These are phyloP conservation scores for Thumatha senex DNA, from an alignment of 2,888 invertebrate species.

Conservation along the genomic window DNA sequence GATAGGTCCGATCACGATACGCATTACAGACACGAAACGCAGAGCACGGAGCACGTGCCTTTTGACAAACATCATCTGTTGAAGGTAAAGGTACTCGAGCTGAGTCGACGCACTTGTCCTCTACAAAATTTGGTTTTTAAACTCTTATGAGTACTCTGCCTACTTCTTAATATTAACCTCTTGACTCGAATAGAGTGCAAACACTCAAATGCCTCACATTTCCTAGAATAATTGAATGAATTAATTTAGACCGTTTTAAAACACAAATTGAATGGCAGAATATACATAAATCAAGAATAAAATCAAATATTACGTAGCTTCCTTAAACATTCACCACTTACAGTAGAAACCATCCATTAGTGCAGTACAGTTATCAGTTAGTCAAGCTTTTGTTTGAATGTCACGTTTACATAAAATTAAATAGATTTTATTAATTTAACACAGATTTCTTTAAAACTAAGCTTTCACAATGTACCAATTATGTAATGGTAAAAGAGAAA, in stretches of 20 bases:
- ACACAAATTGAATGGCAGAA: constrained; percentile 23
- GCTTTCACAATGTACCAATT: not conserved
- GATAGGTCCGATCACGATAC: constrained; percentile 68
- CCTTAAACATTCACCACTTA: constrained; percentile 16
- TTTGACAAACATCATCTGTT: constrained; percentile 26
- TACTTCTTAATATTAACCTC: constrained; percentile 28
- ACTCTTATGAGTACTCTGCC: constrained; percentile 19
- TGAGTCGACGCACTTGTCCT: constrained; percentile 23
- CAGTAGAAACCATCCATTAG: constrained; percentile 21
- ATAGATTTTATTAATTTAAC: not conserved
- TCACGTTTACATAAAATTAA: not conserved
- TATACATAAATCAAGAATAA: constrained; percentile 32
- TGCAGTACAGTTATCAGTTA: constrained; percentile 19
- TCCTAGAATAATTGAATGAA: constrained; percentile 35
- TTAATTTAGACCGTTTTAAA: constrained; percentile 34
- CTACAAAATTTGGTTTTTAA: constrained; percentile 39
- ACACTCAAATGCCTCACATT: constrained; percentile 30
- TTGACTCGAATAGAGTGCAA: constrained; percentile 31
- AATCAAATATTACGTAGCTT: constrained; percentile 27
- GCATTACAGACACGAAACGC: constrained; percentile 63
- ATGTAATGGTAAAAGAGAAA: not conserved
- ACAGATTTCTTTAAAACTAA: not conserved
- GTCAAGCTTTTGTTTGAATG: constrained; percentile 3
- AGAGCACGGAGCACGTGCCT: constrained; percentile 32
- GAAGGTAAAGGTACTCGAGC: constrained; percentile 6